Evolutionary conservation across 2,113 vertebrate genomes (phyloP).

Genomic region (Callocephalon fimbriatum): DNA sequence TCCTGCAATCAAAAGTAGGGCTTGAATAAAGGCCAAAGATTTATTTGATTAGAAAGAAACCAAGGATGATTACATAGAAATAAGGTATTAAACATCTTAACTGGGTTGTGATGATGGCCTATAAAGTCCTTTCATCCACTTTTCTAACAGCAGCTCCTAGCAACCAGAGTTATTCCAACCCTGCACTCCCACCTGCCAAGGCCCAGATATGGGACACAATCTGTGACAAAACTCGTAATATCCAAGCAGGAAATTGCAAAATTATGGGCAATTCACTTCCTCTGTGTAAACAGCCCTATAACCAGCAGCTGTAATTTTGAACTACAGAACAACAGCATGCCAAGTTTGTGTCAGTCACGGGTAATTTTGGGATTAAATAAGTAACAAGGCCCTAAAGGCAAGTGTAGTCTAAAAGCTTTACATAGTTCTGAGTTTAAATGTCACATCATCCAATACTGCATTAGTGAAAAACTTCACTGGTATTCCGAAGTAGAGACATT

Average conservation of each 20-base stretch:
- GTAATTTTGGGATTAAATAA: background rate
- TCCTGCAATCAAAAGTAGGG: background rate
- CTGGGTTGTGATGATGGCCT: background rate
- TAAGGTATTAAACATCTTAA: background rate
- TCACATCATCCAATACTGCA: background rate
- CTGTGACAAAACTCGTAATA: background rate
- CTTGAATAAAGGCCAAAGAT: background rate
- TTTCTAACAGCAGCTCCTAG: slow-evolving; percentile 35
- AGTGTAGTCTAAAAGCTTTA: background rate
- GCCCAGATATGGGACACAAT: background rate
- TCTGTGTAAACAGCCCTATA: background rate
- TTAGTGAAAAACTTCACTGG: background rate
- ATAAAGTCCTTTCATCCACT: background rate
- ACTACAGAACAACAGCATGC: background rate
- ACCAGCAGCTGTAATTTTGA: background rate
- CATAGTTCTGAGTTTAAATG: background rate
- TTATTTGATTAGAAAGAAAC: background rate
- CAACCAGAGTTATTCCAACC: background rate
- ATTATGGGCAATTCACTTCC: slow-evolving; percentile 44
- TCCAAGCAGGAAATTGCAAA: slow-evolving; percentile 30
- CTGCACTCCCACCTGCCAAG: background rate
- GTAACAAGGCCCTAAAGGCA: background rate
- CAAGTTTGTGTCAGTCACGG: background rate
- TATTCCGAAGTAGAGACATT: background rate
- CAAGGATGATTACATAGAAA: background rate